Percentiles rank a stretch among this genome's conserved stretches.
Evolutionary conservation across 2,888 invertebrate genomes (phyloP).

Genomic region (Hetaerina titia): DNA sequence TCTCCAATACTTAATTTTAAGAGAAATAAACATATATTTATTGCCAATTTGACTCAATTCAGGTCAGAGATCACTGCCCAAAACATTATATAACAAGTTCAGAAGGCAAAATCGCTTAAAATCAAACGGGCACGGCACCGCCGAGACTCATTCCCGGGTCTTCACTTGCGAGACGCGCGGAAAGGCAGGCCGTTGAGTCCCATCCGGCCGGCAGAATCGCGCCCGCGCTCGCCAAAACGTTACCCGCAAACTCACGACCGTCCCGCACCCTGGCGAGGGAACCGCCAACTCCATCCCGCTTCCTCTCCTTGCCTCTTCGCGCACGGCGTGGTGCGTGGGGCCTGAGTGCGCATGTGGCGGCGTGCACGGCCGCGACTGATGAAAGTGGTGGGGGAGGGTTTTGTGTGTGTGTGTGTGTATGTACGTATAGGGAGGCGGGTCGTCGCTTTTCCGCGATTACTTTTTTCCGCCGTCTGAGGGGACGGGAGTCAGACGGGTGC

Average conservation of each 20-base stretch:
- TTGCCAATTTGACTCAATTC: too few relatives aligned
- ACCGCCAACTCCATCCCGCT: background rate
- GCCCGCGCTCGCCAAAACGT: background rate
- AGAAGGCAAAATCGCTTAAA: too few relatives aligned
- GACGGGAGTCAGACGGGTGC: background rate
- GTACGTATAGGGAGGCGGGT: too few relatives aligned
- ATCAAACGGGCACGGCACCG: too few relatives aligned
- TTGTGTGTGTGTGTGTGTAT: too few relatives aligned
- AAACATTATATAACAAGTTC: too few relatives aligned
- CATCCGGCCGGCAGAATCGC: background rate
- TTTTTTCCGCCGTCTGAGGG: background rate
- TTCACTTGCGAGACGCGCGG: too few relatives aligned
- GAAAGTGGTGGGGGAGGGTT: too few relatives aligned
- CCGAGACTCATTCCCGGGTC: too few relatives aligned
- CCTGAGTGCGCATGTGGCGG: background rate
- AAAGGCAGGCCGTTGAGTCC: background rate
- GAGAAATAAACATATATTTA: too few relatives aligned
- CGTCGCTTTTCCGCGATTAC: background rate
- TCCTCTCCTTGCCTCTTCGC: background rate
- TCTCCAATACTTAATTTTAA: too few relatives aligned
- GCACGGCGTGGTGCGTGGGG: background rate
- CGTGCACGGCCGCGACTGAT: background rate
- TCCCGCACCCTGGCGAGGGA: slow-evolving; percentile 8
- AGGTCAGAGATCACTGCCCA: too few relatives aligned
- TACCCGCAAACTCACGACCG: background rate